Conservation (phyloP, 2,888 invertebrate species). For the Heliconius sara region DNA sequence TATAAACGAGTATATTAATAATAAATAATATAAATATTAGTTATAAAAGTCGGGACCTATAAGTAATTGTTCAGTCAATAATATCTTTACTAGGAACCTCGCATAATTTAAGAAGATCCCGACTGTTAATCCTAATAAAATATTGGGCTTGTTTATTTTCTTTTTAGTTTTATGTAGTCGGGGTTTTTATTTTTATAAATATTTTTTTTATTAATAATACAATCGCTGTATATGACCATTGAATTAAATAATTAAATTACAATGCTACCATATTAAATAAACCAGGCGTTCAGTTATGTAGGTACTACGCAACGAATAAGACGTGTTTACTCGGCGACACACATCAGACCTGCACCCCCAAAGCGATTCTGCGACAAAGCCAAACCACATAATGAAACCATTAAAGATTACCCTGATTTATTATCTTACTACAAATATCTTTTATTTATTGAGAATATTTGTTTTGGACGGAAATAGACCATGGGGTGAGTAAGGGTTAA, state of each 20-base stretch:
- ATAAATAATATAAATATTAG: no score
- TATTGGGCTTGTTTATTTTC: no score
- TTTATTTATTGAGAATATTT: neutral
- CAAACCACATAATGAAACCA: slow-evolving; percentile 20
- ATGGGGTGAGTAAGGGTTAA: no score
- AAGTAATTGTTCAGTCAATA: neutral
- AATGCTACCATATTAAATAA: slow-evolving; percentile 7
- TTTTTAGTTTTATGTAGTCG: no score
- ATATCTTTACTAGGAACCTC: no score
- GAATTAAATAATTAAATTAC: neutral
- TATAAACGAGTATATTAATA: no score
- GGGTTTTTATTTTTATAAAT: no score
- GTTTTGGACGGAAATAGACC: neutral
- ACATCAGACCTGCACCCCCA: slow-evolving; percentile 21
- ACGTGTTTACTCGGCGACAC: slow-evolving; percentile 18
- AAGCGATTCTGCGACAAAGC: slow-evolving; percentile 24
- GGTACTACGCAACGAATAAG: slow-evolving; percentile 20
- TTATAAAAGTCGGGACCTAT: neutral
- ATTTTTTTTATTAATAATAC: neutral
- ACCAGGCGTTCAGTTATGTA: neutral
- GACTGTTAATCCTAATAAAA: no score
- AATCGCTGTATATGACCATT: neutral
- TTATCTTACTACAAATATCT: slow-evolving; percentile 4
- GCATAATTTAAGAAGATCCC: no score
- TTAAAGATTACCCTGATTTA: slow-evolving; percentile 17